Evolutionary conservation across 1,140 invertebrate species (phyloP).

Genomic region (Capitella teleta): DNA sequence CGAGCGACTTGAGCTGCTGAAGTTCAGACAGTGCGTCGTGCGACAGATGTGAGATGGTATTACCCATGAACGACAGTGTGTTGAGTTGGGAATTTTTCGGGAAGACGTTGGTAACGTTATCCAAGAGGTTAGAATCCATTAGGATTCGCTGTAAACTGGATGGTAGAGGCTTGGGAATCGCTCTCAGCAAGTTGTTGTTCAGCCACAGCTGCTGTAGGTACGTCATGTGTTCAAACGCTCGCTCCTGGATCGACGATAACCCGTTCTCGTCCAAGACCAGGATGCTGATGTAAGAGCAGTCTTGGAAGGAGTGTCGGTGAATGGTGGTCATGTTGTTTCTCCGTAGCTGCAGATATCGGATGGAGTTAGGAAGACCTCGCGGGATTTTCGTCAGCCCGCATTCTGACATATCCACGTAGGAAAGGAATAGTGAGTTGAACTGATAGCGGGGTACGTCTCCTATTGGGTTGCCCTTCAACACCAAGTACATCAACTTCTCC

Average conservation of each 20-base stretch:
- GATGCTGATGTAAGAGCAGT: conserved; percentile 68
- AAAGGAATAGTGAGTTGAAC: conserved; percentile 14
- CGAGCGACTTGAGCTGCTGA: conserved; percentile 42
- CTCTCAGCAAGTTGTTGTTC: conserved; percentile 57
- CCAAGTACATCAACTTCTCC: conserved; percentile 60
- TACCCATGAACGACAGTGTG: conserved; percentile 17
- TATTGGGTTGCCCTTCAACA: conserved; percentile 47
- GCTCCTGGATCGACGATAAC: conserved; percentile 64
- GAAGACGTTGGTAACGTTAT: conserved; percentile 26
- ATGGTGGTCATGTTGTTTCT: conserved; percentile 63
- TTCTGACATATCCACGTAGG: conserved; percentile 63
- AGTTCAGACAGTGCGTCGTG: conserved; percentile 16
- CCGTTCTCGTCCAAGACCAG: conserved; percentile 69
- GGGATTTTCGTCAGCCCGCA: conserved; percentile 68
- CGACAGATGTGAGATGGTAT: conserved; percentile 15
- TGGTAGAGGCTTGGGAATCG: conserved; percentile 58
- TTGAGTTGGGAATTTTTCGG: conserved; percentile 15
- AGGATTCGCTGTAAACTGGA: conserved; percentile 51
- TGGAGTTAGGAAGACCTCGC: conserved; percentile 67
- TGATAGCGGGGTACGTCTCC: conserved; percentile 13
- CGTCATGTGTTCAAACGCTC: conserved; percentile 72
- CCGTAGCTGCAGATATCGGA: conserved; percentile 61
- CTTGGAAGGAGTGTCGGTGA: conserved; percentile 71
- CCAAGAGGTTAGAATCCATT: conserved; percentile 56
- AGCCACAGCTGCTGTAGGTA: conserved; percentile 63